A percentile compares a stretch with the other conserved stretches of the same genome.
phyloP scores from a whole-genome alignment of 2,797 vertebrate genomes.

The Parauchenoglanis punctatus region DNA sequence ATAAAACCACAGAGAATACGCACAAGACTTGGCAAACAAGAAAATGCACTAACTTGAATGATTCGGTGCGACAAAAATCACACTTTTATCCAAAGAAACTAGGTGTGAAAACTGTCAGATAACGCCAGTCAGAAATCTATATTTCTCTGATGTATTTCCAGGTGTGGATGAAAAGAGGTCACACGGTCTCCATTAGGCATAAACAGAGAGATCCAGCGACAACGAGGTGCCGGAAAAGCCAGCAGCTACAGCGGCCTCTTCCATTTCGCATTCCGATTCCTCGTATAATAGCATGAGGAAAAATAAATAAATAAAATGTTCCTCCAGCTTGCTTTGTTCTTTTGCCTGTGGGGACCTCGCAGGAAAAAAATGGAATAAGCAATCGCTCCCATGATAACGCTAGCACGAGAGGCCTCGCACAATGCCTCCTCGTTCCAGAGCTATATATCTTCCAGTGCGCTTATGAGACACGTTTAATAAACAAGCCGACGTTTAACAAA shows the following conservation, averaged over 20 bases:
- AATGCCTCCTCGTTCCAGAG: conserved; percentile 22
- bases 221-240: neutral
- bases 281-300: conserved; percentile 40
- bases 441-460: conserved; percentile 39
- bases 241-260: conserved; percentile 33
- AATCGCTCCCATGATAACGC: conserved; percentile 23
- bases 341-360: conserved; percentile 24
- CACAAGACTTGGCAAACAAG: neutral
- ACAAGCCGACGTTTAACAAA: conserved; percentile 56
- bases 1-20: neutral
- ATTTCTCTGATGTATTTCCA: neutral
- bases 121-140: neutral
- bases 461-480: conserved; percentile 55
- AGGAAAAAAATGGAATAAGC: neutral
- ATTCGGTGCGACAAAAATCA: neutral
- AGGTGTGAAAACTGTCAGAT: neutral
- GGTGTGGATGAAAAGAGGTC: neutral
- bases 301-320: conserved; percentile 2
- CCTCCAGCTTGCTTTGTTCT: conserved; percentile 38
- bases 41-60: neutral
- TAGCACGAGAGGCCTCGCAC: conserved; percentile 19
- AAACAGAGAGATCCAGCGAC: neutral
- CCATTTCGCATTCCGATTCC: conserved; percentile 40
- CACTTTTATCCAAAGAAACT: neutral
- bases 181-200: neutral